These are phyloP conservation scores for Caenorhabditis doughertyi DNA, from an alignment of 2,888 invertebrate species.

Conservation along the genomic window DNA sequence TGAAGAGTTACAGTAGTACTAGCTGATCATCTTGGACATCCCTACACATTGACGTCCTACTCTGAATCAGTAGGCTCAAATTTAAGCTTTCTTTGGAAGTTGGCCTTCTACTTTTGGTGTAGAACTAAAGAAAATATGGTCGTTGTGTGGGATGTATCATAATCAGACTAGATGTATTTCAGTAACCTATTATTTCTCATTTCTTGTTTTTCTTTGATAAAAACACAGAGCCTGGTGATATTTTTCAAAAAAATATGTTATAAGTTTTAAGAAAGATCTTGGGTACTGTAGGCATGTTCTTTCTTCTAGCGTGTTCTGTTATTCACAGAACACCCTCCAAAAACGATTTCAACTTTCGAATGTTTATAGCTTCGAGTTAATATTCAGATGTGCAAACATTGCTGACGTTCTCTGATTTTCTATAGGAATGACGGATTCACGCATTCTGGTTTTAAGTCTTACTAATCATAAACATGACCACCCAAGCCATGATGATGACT, in stretches of 20 bases:
- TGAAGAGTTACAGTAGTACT: conserved; percentile 33
- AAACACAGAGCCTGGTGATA: conserved; percentile 16
- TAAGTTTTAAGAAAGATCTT: not conserved
- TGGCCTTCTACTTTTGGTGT: conserved; percentile 2
- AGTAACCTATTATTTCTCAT: conserved; percentile 17
- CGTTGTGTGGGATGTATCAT: conserved; percentile 12
- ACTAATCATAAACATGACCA: not conserved
- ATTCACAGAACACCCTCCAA: too few relatives aligned
- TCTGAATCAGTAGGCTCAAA: conserved; percentile 5
- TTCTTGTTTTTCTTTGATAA: conserved; percentile 22
- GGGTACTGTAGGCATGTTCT: conserved; percentile 23
- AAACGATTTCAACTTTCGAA: too few relatives aligned
- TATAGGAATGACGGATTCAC: not conserved
- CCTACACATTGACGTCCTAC: conserved; percentile 19
- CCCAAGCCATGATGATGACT: not conserved
- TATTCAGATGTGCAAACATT: not conserved
- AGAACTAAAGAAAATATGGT: not conserved
- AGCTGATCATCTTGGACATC: conserved; percentile 17
- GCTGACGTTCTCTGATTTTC: not conserved
- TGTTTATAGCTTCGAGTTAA: not conserved
- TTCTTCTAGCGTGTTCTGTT: not conserved
- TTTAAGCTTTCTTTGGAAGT: conserved; percentile 10
- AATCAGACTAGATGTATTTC: conserved; percentile 38
- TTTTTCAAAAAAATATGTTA: conserved; percentile 9
- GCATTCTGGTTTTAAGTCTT: not conserved